Evolutionary conservation across 2,797 vertebrate genomes (phyloP).

Genomic region (Sebastes miniatus): DNA sequence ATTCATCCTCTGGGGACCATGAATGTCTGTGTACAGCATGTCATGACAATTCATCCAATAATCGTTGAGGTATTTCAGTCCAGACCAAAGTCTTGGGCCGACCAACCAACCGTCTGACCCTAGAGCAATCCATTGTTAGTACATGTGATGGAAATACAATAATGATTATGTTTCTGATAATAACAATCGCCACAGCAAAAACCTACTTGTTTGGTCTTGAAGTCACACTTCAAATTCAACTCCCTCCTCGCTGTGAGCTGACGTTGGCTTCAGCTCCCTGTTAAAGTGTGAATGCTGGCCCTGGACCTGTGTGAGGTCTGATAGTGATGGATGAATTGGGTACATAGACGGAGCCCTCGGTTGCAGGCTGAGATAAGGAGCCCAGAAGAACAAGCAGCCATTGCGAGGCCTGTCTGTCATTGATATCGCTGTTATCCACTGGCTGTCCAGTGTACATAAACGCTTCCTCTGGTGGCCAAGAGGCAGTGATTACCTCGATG

Average conservation of each 20-base stretch:
- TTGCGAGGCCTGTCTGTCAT: conserved; percentile 69
- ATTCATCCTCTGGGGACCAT: neutral
- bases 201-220: neutral
- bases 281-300: conserved; percentile 30
- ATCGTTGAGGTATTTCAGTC: neutral
- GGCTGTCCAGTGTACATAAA: conserved; percentile 42
- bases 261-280: conserved; percentile 13
- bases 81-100: neutral
- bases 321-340: conserved; percentile 76
- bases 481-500: conserved; percentile 41
- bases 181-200: neutral
- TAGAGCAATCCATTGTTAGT: neutral
- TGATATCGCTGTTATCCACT: conserved; percentile 68
- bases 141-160: neutral
- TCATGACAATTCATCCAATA: neutral
- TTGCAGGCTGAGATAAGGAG: conserved; percentile 69
- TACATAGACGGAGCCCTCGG: conserved; percentile 51
- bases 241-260: conserved; percentile 6
- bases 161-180: neutral
- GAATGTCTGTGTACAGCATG: no score
- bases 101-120: neutral
- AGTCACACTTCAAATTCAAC: conserved; percentile 21
- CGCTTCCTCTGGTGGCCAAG: conserved; percentile 35
- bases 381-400: conserved; percentile 56
- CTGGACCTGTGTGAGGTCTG: conserved; percentile 65